A percentile compares a stretch with the other conserved stretches of the same genome.
These are phyloP conservation scores for Morpho helenor DNA, from an alignment of 2,888 invertebrate genomes.

Conservation along the genomic window DNA sequence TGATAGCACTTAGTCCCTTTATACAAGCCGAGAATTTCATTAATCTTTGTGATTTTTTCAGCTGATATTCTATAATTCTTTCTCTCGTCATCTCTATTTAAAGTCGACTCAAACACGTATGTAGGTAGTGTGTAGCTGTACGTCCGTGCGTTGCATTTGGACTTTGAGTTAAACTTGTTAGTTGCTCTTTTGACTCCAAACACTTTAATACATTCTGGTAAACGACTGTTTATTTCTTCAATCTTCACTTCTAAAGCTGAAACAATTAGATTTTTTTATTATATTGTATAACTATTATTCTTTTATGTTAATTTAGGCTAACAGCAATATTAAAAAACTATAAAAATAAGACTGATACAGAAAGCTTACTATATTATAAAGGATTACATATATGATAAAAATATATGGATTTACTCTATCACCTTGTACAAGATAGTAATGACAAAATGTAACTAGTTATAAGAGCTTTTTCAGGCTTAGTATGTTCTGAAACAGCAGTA, in stretches of 20 bases:
- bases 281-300: no score
- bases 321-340: no score
- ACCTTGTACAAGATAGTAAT: no score
- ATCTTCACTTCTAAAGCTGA: conserved; percentile 83
- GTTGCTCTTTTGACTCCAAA: conserved; percentile 92
- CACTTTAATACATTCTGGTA: conserved; percentile 92
- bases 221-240: conserved; percentile 85
- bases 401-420: no score
- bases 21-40: conserved; percentile 84
- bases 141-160: conserved; percentile 93
- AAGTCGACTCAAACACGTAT: conserved; percentile 85
- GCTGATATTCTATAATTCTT: conserved; percentile 81
- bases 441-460: no score
- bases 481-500: no score
- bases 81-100: conserved; percentile 70
- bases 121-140: conserved; percentile 97
- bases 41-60: conserved; percentile 82
- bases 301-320: no score
- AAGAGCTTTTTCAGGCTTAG: no score
- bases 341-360: no score
- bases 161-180: conserved; percentile 96
- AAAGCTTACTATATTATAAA: no score
- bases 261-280: conserved; percentile 34
- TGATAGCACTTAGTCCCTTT: conserved; percentile 95
- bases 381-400: no score